Evolutionary conservation across 2,797 vertebrate genomes (phyloP).

Genomic region (Sebastes melanostomus): DNA sequence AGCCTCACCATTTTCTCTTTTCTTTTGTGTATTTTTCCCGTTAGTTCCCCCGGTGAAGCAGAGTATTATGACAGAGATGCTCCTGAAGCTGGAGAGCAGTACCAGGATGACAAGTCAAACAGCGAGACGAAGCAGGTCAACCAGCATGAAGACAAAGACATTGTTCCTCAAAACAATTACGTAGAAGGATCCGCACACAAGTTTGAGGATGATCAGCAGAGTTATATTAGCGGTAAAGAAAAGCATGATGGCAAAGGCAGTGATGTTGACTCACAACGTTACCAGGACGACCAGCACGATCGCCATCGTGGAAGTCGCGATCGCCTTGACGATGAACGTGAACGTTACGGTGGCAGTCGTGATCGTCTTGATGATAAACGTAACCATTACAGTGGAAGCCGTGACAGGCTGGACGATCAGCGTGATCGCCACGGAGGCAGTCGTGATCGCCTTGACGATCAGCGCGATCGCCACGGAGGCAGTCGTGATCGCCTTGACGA

Average conservation of each 20-base stretch:
- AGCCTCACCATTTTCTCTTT: not conserved
- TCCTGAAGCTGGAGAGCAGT: conserved; percentile 31
- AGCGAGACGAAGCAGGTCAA: conserved; percentile 18
- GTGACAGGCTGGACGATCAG: conserved; percentile 7
- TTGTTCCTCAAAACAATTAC: conserved; percentile 6
- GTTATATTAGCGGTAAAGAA: conserved; percentile 44
- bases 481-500: conserved; percentile 28
- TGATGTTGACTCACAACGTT: conserved; percentile 31
- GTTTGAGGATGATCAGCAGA: conserved; percentile 53
- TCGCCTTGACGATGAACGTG: conserved; percentile 19
- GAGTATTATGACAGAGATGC: conserved; percentile 62
- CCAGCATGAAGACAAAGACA: conserved; percentile 19
- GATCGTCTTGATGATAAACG: conserved; percentile 37
- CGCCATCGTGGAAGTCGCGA: conserved; percentile 39
- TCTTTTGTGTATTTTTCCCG: not conserved
- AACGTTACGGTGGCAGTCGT: conserved; percentile 28
- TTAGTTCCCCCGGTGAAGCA: conserved; percentile 53
- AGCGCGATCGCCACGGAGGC: fast-evolving
- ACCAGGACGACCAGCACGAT: conserved; percentile 38
- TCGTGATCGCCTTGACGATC: conserved; percentile 16
- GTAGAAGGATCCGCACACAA: not conserved
- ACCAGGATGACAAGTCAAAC: conserved; percentile 45
- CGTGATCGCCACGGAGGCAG: not conserved
- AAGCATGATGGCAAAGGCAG: conserved; percentile 35
- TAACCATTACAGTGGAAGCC: not conserved